A percentile compares a stretch with the other conserved stretches of the same genome.
phyloP scores from a whole-genome alignment of 1,140 invertebrate species.

The Leptinotarsa undecemlineata region DNA sequence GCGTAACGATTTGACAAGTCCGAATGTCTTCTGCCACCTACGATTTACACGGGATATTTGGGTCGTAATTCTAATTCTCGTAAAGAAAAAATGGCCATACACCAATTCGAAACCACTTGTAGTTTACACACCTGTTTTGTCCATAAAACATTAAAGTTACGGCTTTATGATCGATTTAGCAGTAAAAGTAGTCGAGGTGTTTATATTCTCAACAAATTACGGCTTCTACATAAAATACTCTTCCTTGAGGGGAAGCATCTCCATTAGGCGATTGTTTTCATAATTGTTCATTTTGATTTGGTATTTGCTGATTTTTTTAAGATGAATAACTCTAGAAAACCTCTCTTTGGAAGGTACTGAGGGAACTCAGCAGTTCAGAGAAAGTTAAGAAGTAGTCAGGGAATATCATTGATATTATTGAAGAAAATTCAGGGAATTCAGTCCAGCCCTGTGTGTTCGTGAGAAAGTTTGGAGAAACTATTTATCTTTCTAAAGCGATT shows the following conservation, averaged over 20 bases:
- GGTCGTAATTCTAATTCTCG: conserved; percentile 15
- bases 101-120: conserved; percentile 41
- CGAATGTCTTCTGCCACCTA: background rate
- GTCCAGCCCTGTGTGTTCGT: too few species aligned
- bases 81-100: conserved; percentile 28
- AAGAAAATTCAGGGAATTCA: too few species aligned
- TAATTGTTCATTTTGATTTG: too few species aligned
- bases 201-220: conserved; percentile 51
- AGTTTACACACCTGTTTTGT: conserved; percentile 45
- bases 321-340: too few species aligned
- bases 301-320: too few species aligned
- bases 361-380: too few species aligned
- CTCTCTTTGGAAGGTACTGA: too few species aligned
- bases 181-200: conserved; percentile 50
- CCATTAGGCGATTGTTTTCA: too few species aligned
- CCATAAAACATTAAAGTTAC: conserved; percentile 52
- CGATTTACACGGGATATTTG: conserved; percentile 1
- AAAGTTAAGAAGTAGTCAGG: too few species aligned
- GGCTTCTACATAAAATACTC: conserved; percentile 41
- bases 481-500: too few species aligned
- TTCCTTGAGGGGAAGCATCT: background rate
- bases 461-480: too few species aligned
- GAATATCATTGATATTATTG: too few species aligned
- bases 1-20: background rate
- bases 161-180: conserved; percentile 52